These are phyloP conservation scores for Cybosia mesomella DNA, from an alignment of 2,888 invertebrate species.

Conservation along the genomic window DNA sequence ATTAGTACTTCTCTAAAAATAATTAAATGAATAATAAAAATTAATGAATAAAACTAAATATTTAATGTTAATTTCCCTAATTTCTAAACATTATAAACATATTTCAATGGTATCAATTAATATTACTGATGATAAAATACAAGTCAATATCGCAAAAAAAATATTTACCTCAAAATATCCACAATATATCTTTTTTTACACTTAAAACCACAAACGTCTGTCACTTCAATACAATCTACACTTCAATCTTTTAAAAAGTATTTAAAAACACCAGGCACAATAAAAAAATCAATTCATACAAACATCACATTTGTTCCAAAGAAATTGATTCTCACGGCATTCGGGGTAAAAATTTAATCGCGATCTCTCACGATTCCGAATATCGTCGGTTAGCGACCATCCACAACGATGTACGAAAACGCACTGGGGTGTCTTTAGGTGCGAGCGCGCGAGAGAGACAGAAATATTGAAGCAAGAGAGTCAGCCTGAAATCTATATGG, in stretches of 20 bases:
- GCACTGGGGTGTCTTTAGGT: conserved; percentile 69
- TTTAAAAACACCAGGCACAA: conserved; percentile 33
- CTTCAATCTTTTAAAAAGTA: conserved; percentile 26
- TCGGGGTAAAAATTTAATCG: conserved; percentile 44
- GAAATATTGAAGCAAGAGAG: conserved; percentile 57
- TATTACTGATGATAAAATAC: not conserved
- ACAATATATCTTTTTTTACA: conserved; percentile 30
- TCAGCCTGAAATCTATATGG: conserved; percentile 69
- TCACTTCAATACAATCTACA: conserved; percentile 40
- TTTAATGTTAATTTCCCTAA: too few species aligned
- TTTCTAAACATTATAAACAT: not conserved
- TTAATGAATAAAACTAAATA: too few species aligned
- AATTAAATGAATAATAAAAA: too few species aligned
- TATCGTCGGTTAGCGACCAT: conserved; percentile 50
- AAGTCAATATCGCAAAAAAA: conserved; percentile 8
- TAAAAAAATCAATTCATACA: conserved; percentile 26
- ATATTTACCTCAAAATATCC: conserved; percentile 50
- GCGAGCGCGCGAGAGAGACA: conserved; percentile 63
- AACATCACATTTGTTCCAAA: conserved; percentile 40
- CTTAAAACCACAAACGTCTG: conserved; percentile 41
- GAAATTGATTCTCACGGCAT: conserved; percentile 29
- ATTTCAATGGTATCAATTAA: not conserved
- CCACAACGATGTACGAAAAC: conserved; percentile 59
- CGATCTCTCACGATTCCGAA: conserved; percentile 50
- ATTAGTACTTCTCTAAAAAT: too few species aligned